Conservation (phyloP, 2,888 invertebrate genomes). For the Drosophila subsilvestris region DNA sequence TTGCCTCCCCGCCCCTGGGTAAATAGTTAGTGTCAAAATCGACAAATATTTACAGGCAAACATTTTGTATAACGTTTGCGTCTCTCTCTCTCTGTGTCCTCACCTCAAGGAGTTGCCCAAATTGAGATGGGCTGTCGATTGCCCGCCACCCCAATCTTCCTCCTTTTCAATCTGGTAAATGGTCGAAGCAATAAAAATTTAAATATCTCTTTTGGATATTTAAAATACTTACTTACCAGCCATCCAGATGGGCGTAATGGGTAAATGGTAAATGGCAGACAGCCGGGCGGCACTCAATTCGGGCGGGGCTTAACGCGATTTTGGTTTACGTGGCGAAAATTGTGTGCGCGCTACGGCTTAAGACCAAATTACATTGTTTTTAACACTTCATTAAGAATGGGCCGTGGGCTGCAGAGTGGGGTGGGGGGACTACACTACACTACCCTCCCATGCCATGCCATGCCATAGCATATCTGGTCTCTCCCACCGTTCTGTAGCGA, state of each 20-base stretch:
- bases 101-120: slow-evolving; percentile 14
- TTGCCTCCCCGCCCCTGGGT: slow-evolving; percentile 43
- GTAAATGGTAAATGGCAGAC: slow-evolving; percentile 12
- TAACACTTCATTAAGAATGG: slow-evolving; percentile 78
- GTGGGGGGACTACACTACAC: neutral
- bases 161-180: slow-evolving; percentile 72
- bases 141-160: slow-evolving; percentile 3
- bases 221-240: slow-evolving; percentile 59
- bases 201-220: slow-evolving; percentile 74
- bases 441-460: neutral
- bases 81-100: neutral
- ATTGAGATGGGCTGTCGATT: slow-evolving; percentile 51
- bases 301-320: slow-evolving; percentile 49
- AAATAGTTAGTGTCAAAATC: slow-evolving; percentile 71
- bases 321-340: slow-evolving; percentile 44
- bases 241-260: slow-evolving; percentile 57
- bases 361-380: slow-evolving; percentile 78
- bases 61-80: slow-evolving; percentile 50
- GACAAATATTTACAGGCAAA: slow-evolving; percentile 70
- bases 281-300: slow-evolving; percentile 1
- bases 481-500: slow-evolving; percentile 19
- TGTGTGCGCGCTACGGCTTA: slow-evolving; percentile 57
- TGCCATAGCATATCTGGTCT: neutral
- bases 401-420: slow-evolving; percentile 7
- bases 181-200: slow-evolving; percentile 72